Percentiles rank a stretch among this genome's conserved stretches.
Conservation (phyloP, 1,140 invertebrate species). For the Andricus grossulariae region DNA sequence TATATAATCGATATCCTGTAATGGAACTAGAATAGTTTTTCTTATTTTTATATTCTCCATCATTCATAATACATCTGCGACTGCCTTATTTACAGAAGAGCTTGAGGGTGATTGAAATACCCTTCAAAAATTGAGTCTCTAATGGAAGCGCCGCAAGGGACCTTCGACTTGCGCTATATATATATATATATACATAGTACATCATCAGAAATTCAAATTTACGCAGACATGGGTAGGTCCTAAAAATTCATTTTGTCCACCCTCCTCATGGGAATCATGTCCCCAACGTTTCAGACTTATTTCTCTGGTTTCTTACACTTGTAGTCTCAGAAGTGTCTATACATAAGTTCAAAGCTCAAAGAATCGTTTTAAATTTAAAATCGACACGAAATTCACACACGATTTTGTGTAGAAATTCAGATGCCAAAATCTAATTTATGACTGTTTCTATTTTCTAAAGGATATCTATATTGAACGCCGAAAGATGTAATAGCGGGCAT, state of each 20-base stretch:
- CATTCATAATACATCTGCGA: constrained; percentile 9
- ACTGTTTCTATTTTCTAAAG: too few species aligned
- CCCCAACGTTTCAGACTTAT: not conserved
- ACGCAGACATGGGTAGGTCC: not conserved
- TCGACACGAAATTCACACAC: too few species aligned
- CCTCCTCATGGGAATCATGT: constrained; percentile 10
- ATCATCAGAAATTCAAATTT: constrained; percentile 19
- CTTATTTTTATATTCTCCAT: not conserved
- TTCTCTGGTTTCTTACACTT: too few species aligned
- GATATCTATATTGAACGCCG: too few species aligned
- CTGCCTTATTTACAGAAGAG: constrained; percentile 17
- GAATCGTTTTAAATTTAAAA: too few species aligned
- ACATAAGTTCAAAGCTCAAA: too few species aligned
- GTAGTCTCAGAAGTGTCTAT: too few species aligned
- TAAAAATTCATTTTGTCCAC: constrained; percentile 13
- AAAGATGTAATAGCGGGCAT: too few species aligned
- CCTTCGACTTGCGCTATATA: not conserved
- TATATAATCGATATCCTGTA: too few species aligned
- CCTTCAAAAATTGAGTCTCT: constrained; percentile 25
- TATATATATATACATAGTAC: not conserved
- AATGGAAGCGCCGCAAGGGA: constrained; percentile 7
- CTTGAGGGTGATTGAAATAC: constrained; percentile 25
- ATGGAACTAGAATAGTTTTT: too few species aligned
- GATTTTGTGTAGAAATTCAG: too few species aligned
- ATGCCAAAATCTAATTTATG: too few species aligned